Percentiles rank a stretch among this genome's conserved stretches.
These are phyloP conservation scores for Epinotia nisella DNA, from an alignment of 2,888 invertebrate species.

Conservation along the genomic window DNA sequence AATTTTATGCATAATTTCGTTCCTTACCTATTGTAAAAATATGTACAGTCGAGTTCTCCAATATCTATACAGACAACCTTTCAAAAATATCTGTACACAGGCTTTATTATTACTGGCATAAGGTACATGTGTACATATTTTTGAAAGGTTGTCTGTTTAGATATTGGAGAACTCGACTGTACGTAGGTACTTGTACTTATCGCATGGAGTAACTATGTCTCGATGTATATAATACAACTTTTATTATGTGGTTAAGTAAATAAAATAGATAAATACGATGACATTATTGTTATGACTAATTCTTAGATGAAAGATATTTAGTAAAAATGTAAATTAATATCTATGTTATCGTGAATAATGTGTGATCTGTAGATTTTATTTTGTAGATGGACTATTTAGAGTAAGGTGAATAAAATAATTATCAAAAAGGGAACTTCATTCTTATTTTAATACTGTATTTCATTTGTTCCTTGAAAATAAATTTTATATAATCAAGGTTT, in stretches of 20 bases:
- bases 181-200: conserved; percentile 5
- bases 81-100: too few relatives aligned
- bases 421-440: neutral
- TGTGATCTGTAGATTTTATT: conserved; percentile 70
- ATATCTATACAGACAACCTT: too few relatives aligned
- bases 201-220: conserved; percentile 11
- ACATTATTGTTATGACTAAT: conserved; percentile 37
- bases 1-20: neutral
- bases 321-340: conserved; percentile 62
- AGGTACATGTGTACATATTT: too few relatives aligned
- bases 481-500: neutral
- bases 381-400: conserved; percentile 63
- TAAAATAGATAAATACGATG: conserved; percentile 13
- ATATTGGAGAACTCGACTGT: too few relatives aligned
- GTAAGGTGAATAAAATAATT: conserved; percentile 45
- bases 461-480: neutral
- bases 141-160: too few relatives aligned
- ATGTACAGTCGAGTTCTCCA: too few relatives aligned
- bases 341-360: conserved; percentile 70
- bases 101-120: too few relatives aligned
- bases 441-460: neutral
- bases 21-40: neutral
- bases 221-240: conserved; percentile 34
- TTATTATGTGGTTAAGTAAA: conserved; percentile 14
- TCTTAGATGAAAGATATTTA: conserved; percentile 53